Conservation (phyloP, 2,797 vertebrate species). For the Cephalopachus bancanus region DNA sequence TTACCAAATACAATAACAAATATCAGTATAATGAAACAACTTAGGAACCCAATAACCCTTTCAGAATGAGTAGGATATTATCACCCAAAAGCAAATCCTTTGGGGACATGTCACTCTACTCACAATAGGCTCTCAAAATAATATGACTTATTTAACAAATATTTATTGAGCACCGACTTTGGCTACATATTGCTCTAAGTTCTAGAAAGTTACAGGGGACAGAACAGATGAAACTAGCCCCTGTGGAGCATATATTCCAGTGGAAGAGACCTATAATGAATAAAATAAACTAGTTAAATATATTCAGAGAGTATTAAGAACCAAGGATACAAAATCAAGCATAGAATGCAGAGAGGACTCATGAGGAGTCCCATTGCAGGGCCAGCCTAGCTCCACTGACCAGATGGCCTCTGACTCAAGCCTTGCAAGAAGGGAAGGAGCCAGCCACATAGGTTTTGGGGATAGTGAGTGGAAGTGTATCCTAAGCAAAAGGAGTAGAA, state of each 20-base stretch:
- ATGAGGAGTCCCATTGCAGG: not conserved
- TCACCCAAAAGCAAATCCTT: not conserved
- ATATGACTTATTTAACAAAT: not conserved
- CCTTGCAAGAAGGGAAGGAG: not conserved
- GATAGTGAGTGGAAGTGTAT: fast-evolving
- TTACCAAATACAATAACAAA: not conserved
- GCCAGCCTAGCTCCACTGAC: not conserved
- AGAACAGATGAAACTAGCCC: not conserved
- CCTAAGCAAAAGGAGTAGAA: no score
- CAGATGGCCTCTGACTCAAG: not conserved
- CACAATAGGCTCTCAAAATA: not conserved
- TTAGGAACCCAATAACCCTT: not conserved
- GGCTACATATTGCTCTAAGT: not conserved
- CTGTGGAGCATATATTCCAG: not conserved
- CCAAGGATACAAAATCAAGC: not conserved
- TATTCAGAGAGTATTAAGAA: not conserved
- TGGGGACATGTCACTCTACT: not conserved
- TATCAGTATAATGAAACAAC: not conserved
- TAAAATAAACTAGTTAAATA: not conserved
- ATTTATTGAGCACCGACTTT: not conserved
- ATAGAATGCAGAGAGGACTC: not conserved
- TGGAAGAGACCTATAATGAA: not conserved
- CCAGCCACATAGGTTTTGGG: fast-evolving
- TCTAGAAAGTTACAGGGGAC: not conserved
- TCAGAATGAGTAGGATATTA: not conserved